Conservation (phyloP, 2,113 vertebrate species). For the Ifrita kowaldi region DNA sequence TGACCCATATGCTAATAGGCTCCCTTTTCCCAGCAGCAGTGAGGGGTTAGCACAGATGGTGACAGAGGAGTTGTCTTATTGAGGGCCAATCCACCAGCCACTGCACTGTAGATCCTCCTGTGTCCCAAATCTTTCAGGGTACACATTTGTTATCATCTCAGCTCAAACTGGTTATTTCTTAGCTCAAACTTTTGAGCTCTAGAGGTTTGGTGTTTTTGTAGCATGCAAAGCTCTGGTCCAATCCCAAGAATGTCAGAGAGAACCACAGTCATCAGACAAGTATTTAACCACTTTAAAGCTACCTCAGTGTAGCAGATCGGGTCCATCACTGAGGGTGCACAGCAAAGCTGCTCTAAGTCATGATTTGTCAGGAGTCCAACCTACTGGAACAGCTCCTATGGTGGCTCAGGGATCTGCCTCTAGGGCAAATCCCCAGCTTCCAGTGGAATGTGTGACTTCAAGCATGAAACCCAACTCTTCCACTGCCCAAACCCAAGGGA, state of each 20-base stretch:
- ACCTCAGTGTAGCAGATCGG: neutral
- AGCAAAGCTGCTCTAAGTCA: neutral
- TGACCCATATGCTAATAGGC: neutral
- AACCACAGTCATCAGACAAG: neutral
- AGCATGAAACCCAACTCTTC: neutral
- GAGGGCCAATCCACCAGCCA: neutral
- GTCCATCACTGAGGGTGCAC: neutral
- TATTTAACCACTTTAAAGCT: neutral
- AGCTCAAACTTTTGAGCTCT: neutral
- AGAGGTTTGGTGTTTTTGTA: neutral
- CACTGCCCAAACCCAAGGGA: neutral
- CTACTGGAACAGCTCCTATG: neutral
- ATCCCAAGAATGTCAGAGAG: neutral
- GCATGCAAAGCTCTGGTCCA: neutral
- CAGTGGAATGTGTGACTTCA: neutral
- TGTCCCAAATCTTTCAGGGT: neutral
- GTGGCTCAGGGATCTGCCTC: neutral
- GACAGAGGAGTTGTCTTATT: neutral
- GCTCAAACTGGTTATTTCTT: neutral
- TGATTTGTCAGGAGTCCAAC: neutral
- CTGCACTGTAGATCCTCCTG: neutral
- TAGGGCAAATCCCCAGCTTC: neutral
- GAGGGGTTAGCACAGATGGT: slow-evolving; percentile 1
- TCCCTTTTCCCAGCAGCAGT: neutral
- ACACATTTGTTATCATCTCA: neutral